Conservation (phyloP, 2,888 invertebrate genomes). For the Napeogenes inachia region DNA sequence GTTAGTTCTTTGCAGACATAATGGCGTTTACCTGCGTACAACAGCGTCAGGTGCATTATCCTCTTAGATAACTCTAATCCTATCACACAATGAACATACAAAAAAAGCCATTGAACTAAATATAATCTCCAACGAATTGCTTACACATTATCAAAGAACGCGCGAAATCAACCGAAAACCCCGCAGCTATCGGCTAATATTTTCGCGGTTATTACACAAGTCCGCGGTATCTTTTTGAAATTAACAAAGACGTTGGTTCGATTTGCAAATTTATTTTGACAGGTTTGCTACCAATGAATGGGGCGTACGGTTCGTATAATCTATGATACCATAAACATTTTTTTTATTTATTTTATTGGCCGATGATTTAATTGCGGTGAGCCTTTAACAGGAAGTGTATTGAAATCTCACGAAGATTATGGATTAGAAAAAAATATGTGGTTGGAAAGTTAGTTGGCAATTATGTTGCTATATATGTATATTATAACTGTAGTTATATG, state of each 20-base stretch:
- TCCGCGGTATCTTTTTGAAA: slow-evolving; percentile 39
- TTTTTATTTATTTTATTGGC: slow-evolving; percentile 50
- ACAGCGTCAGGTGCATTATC: slow-evolving; percentile 72
- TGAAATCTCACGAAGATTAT: slow-evolving; percentile 71
- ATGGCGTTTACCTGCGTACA: slow-evolving; percentile 59
- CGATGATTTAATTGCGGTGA: slow-evolving; percentile 57
- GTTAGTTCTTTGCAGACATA: slow-evolving; percentile 42
- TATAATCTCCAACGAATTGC: slow-evolving; percentile 62
- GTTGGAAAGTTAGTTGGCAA: slow-evolving; percentile 63
- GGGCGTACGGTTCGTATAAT: slow-evolving; percentile 37
- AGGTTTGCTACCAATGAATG: slow-evolving; percentile 52
- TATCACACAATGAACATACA: slow-evolving; percentile 50
- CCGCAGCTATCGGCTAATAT: slow-evolving; percentile 38
- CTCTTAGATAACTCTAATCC: slow-evolving; percentile 60
- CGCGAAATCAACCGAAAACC: slow-evolving; percentile 49
- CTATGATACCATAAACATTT: slow-evolving; percentile 68
- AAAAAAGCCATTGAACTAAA: slow-evolving; percentile 60
- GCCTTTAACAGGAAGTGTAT: slow-evolving; percentile 64
- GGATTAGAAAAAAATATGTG: slow-evolving; percentile 64
- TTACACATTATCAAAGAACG: slow-evolving; percentile 43
- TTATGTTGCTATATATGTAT: no score
- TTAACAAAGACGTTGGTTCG: slow-evolving; percentile 39
- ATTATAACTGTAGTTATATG: no score
- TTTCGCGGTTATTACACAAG: slow-evolving; percentile 66
- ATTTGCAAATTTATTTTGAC: slow-evolving; percentile 62